phyloP scores from a whole-genome alignment of 2,113 vertebrate species.

The Ceuthmochares aereus region DNA sequence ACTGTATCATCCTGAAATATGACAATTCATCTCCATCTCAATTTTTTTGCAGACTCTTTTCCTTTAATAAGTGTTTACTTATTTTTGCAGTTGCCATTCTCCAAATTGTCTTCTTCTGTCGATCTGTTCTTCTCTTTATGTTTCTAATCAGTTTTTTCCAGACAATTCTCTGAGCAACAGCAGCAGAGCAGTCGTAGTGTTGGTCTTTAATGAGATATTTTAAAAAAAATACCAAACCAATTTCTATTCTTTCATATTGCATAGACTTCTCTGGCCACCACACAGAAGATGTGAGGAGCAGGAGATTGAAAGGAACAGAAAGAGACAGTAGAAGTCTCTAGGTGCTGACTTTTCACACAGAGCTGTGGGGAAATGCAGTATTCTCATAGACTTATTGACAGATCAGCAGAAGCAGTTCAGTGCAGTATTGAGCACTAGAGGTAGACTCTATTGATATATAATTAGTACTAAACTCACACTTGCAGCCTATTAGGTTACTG shows the following conservation, averaged over 20 bases:
- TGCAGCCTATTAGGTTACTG: not conserved
- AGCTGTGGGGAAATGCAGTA: not conserved
- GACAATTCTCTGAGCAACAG: not conserved
- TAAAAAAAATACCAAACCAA: not conserved
- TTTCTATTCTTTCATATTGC: not conserved
- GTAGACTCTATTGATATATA: conserved; percentile 6
- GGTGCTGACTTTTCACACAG: not conserved
- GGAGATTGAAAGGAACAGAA: not conserved
- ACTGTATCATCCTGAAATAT: not conserved
- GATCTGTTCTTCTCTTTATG: not conserved
- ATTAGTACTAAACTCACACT: not conserved
- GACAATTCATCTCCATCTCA: not conserved
- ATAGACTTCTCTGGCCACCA: not conserved
- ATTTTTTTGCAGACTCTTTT: not conserved
- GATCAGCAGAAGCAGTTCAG: not conserved
- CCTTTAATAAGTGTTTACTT: not conserved
- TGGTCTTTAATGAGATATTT: not conserved
- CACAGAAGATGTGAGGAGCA: not conserved
- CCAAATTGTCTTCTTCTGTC: not conserved
- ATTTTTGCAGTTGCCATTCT: not conserved
- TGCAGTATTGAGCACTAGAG: not conserved
- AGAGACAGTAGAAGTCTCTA: not conserved
- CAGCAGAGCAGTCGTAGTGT: not conserved
- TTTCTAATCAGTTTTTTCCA: not conserved
- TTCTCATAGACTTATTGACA: not conserved